phyloP scores from a whole-genome alignment of 2,797 vertebrate species.

The Betta splendens region DNA sequence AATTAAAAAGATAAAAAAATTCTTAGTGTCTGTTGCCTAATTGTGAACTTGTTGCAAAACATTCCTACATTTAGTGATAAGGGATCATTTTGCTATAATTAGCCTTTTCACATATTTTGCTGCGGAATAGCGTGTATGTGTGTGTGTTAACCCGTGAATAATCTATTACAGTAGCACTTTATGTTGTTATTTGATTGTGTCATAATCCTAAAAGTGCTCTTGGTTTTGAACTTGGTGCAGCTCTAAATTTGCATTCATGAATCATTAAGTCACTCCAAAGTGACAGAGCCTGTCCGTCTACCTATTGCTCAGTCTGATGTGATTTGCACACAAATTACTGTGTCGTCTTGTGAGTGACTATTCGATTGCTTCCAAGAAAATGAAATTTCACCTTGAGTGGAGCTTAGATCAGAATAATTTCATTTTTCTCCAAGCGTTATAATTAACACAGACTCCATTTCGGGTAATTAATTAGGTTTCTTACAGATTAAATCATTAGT shows the following conservation, averaged over 20 bases:
- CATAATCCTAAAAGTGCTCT: not conserved
- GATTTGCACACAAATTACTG: slow-evolving; percentile 6
- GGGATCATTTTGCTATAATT: too few relatives aligned
- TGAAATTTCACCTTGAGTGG: slow-evolving; percentile 2
- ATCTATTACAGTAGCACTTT: too few relatives aligned
- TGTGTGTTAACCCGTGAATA: too few relatives aligned
- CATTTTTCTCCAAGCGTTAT: not conserved
- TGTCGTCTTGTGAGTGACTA: slow-evolving; percentile 4
- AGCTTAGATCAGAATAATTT: not conserved
- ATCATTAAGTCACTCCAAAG: slow-evolving; percentile 7
- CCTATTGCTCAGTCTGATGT: slow-evolving; percentile 11
- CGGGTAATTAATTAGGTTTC: slow-evolving; percentile 3
- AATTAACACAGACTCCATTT: slow-evolving; percentile 9
- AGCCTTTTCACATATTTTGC: too few relatives aligned
- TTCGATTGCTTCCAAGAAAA: slow-evolving; percentile 15
- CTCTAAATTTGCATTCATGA: slow-evolving; percentile 12
- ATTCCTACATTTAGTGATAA: too few relatives aligned
- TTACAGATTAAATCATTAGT: not conserved
- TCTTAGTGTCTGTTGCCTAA: too few relatives aligned
- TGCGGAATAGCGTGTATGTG: too few relatives aligned
- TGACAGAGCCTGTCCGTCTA: slow-evolving; percentile 7
- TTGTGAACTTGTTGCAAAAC: too few relatives aligned
- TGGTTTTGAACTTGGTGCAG: not conserved
- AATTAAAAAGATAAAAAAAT: too few relatives aligned
- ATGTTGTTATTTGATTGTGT: not conserved